A percentile compares a stretch with the other conserved stretches of the same genome.
Conservation (phyloP, 2,888 invertebrate genomes). For the Chironomus riparius region DNA sequence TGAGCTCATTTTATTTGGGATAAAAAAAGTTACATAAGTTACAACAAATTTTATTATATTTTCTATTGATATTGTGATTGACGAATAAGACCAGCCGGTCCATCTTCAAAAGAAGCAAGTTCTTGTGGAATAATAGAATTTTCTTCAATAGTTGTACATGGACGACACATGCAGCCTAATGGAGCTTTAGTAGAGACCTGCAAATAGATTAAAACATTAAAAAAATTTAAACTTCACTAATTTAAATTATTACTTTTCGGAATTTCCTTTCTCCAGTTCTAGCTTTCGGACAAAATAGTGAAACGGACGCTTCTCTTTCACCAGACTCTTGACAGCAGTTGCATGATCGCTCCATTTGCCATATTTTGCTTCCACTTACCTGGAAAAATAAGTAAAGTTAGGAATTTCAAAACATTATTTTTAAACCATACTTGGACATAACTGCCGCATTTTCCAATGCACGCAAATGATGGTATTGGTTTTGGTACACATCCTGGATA, state of each 20-base stretch:
- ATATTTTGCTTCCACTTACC: slow-evolving; percentile 91
- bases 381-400: slow-evolving; percentile 36
- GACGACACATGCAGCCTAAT: slow-evolving; percentile 87
- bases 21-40: too few species aligned
- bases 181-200: slow-evolving; percentile 88
- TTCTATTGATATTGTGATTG: background rate
- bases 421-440: slow-evolving; percentile 68
- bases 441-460: slow-evolving; percentile 82
- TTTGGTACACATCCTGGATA: slow-evolving; percentile 88
- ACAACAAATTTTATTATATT: too few species aligned
- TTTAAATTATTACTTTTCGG: slow-evolving; percentile 56
- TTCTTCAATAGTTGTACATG: slow-evolving; percentile 82
- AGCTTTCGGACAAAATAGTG: slow-evolving; percentile 81
- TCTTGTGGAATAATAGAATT: slow-evolving; percentile 82
- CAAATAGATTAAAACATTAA: background rate
- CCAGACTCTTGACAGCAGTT: slow-evolving; percentile 94
- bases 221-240: background rate
- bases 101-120: slow-evolving; percentile 50
- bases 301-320: slow-evolving; percentile 80
- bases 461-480: slow-evolving; percentile 88
- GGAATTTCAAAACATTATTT: slow-evolving; percentile 4
- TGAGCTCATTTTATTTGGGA: too few species aligned
- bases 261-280: slow-evolving; percentile 77
- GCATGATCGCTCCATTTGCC: slow-evolving; percentile 93
- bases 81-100: slow-evolving; percentile 4